phyloP scores from a whole-genome alignment of 1,140 invertebrate species.

The Dinothrombium tinctorium region DNA sequence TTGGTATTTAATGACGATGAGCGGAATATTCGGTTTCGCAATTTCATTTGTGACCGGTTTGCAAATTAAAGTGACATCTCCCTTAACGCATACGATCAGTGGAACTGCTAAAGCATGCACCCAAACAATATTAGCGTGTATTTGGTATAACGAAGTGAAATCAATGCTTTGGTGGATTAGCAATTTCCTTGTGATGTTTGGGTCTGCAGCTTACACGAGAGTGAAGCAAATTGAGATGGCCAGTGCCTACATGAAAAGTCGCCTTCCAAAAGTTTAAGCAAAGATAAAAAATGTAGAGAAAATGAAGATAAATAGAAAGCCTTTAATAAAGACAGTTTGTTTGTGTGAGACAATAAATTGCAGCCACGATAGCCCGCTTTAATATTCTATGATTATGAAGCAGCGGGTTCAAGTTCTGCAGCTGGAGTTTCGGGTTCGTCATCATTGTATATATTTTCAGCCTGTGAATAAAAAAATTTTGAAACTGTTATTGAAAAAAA shows the following conservation, averaged over 20 bases:
- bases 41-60: conserved; percentile 88
- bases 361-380: too few species aligned
- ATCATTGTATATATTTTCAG: conserved; percentile 99
- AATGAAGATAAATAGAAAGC: too few species aligned
- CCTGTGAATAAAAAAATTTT: conserved; percentile 24
- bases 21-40: conserved; percentile 83
- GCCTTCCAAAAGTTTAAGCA: too few species aligned
- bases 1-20: conserved; percentile 58
- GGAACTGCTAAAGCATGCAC: conserved; percentile 96
- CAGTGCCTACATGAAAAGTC: too few species aligned
- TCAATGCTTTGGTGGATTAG: conserved; percentile 79
- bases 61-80: conserved; percentile 94
- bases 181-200: conserved; percentile 64
- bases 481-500: background rate
- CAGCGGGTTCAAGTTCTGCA: conserved; percentile 44
- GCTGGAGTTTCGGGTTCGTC: conserved; percentile 79
- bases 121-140: conserved; percentile 84
- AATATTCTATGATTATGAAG: too few species aligned
- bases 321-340: too few species aligned
- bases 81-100: conserved; percentile 93
- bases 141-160: conserved; percentile 64
- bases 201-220: conserved; percentile 69
- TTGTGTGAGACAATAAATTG: too few species aligned
- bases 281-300: too few species aligned
- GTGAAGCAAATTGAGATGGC: conserved; percentile 75